Conservation (phyloP, 2,113 vertebrate genomes). For the Saguinus imperator region DNA sequence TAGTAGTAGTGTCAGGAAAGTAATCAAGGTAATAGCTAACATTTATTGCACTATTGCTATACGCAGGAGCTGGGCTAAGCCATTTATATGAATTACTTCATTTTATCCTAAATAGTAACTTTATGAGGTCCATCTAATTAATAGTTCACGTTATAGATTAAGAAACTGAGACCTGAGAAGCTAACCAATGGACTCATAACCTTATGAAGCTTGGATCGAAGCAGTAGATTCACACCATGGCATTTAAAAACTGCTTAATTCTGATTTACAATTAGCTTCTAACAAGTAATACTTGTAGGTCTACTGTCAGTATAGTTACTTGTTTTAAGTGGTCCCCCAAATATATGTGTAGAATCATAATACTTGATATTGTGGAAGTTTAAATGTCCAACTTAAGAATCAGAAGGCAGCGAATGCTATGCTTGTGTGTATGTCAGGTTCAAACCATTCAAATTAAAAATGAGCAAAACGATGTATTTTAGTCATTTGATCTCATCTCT, state of each 20-base stretch:
- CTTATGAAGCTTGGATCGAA: too few species aligned
- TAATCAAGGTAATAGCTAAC: not conserved
- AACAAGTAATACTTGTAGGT: not conserved
- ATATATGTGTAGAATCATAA: not conserved
- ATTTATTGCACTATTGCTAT: not conserved
- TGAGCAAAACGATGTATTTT: not conserved
- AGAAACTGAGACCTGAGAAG: not conserved
- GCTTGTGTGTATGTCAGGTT: not conserved
- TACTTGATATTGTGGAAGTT: not conserved
- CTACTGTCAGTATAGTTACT: not conserved
- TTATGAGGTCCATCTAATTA: not conserved
- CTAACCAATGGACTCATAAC: not conserved
- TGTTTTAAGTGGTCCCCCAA: not conserved
- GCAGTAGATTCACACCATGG: not conserved
- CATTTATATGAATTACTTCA: not conserved
- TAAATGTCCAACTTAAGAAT: not conserved
- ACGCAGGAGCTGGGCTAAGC: not conserved
- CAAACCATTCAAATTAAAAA: slow-evolving; percentile 23
- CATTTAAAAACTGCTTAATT: not conserved
- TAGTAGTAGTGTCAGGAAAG: not conserved
- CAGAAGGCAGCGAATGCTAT: not conserved
- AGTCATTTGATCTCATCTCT: not conserved
- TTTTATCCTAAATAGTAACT: not conserved
- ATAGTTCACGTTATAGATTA: not conserved
- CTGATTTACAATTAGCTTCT: not conserved